Base-by-base conservation (phyloP, 1,140 invertebrate genomes). In the Paralvinella palmiformis region DNA sequence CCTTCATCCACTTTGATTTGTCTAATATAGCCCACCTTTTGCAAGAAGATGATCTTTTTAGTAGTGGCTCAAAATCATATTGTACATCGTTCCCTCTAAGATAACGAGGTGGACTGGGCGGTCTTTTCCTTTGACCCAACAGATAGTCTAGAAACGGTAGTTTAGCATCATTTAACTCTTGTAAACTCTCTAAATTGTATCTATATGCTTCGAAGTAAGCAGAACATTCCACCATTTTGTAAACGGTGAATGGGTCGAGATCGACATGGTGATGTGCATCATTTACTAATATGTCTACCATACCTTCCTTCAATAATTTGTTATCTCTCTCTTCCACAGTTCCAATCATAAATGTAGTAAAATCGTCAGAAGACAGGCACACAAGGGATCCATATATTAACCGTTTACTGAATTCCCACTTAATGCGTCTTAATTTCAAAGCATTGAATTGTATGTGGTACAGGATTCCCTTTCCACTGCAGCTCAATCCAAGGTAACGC, bases 381-480 rank as follows among this genome's bases (percentile, higher is more conserved):
- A 92, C 69, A 15, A 92, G 76, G 0, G 88, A 86, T 1, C 89
- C 89, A 76, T 79, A 86, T 72, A 90, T 83, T 31, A 91, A 84
- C 56, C 86, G 78, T 72, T 86, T 85, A 15, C 4, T 33, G 17
- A 1, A 13, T 33, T 72, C 64, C 81, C 80, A 82, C 3, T 78
- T 71, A 1, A 80, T 63, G 33, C 50, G 48, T 22, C 50, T 64
- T 32, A 75, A 63, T 7, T 61, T 37, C 2, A 63, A 53, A 1
- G 65, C 58, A 65, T 75, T 68, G 70, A 82, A 80, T 17, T 68
- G 63, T 29, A 79, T 59, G 4, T 68, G 24, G 56, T 74, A 68
- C 13, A 62, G 59, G 22, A 66, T 31, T 10, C 59, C 59, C 2
- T 24, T 3, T 17, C n/a, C n/a, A 6, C 37, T 55, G 20, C 41